Base-by-base conservation (phyloP, 1,140 invertebrate genomes). In the Drosophila obscura region DNA sequence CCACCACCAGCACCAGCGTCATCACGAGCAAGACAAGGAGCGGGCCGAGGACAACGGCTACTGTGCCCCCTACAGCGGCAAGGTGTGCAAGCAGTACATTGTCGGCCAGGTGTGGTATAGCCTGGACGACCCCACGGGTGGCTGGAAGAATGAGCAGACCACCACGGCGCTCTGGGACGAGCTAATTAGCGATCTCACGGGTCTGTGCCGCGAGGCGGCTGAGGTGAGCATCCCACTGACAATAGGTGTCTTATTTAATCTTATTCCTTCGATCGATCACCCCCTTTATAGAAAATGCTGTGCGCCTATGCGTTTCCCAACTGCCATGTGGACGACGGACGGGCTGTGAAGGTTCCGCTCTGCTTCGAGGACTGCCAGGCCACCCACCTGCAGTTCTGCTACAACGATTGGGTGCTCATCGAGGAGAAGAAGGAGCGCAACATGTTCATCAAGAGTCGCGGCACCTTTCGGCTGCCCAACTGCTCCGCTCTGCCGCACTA, bases 351-450 rank as follows among this genome's bases (percentile, higher is more conserved):
- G 44, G 92, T 97, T 62, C 96, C 96, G 15, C 92, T 97, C 9
- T 98, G 96, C 93, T 97, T 96, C 78, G 97, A 99, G 94, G 97
- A 98, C 90, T 99, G 98, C 91, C 94, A 97, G 80, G 97, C 97
- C 26, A 96, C 98, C 5, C 95, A 95, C 87, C 94, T 97, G 85
- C 94, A 97, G 73, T 97, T 98, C 92, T 99, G 98, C 92, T 97
- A 97, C 91, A 96, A 96, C 83, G 96, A 98, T 85, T 98, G 97
- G 97, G 95, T 96, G 15, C 91, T 97, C 31, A 95, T 98, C 62
- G 96, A 98, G 92, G 96, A 97, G 77, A 97, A 97, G 91, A 98
- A 97, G 91, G 94, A 95, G 63, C 93, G 95, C 53, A 94, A 95
- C 9, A 95, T 97, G 58, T 95, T 93, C 90, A 95, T 97, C 69